Evolutionary conservation across 2,113 vertebrate genomes (phyloP).

Genomic region (Ictalurus furcatus): DNA sequence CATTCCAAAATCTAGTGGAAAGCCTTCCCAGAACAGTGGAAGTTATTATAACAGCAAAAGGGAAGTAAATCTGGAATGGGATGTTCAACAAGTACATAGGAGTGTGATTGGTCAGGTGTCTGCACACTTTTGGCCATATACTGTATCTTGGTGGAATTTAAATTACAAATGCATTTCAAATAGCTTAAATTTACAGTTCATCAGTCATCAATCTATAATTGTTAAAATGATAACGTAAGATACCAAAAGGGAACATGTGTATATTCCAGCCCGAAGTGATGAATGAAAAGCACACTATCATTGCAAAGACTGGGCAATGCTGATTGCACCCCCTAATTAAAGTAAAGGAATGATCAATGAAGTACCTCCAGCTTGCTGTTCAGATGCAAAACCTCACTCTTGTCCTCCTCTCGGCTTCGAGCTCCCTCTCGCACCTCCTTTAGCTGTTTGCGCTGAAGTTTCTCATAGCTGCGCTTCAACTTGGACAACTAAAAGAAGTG

Average conservation of each 20-base stretch:
- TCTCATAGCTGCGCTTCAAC: conserved; percentile 90
- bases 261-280: neutral
- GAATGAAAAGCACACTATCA: neutral
- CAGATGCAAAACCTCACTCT: conserved; percentile 75
- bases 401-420: conserved; percentile 69
- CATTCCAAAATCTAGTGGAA: neutral
- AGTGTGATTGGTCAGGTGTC: neutral
- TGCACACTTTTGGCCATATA: neutral
- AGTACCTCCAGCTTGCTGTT: conserved; percentile 81
- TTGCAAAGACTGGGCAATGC: neutral
- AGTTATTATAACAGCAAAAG: neutral
- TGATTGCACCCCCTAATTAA: neutral
- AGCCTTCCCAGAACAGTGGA: too few species aligned
- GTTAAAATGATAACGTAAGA: neutral
- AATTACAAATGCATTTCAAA: neutral
- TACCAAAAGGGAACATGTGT: neutral
- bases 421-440: conserved; percentile 72
- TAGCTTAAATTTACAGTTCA: neutral
- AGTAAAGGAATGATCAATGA: neutral
- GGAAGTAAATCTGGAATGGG: neutral
- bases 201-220: neutral
- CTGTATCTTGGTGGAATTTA: neutral
- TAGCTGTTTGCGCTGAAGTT: conserved; percentile 83
- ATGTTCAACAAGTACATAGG: neutral
- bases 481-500: conserved; percentile 76